phyloP scores from a whole-genome alignment of 2,888 invertebrate species.

The Magallana nippona region DNA sequence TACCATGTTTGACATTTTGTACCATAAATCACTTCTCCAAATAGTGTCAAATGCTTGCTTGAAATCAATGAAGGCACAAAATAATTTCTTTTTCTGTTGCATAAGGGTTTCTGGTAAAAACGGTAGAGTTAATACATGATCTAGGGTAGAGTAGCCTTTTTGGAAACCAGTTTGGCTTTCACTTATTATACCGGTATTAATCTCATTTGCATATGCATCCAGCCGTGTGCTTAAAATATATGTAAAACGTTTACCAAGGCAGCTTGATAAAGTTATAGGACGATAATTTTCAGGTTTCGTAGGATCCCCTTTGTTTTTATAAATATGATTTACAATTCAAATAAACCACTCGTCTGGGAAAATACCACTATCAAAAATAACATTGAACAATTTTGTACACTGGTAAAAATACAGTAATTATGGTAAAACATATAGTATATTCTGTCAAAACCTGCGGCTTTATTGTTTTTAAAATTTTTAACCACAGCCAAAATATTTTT shows the following conservation, averaged over 20 bases:
- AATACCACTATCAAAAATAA: background rate
- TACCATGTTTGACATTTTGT: no score
- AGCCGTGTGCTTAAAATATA: background rate
- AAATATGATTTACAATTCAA: background rate
- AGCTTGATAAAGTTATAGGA: background rate
- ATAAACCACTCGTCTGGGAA: background rate
- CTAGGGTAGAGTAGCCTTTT: no score
- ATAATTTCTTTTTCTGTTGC: no score
- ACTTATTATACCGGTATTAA: no score
- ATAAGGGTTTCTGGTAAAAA: no score
- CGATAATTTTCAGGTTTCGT: background rate
- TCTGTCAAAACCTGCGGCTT: background rate
- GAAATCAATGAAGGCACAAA: no score
- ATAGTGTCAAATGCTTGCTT: no score
- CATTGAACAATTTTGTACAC: background rate
- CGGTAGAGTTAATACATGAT: no score
- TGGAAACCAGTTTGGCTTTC: no score
- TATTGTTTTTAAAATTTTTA: no score
- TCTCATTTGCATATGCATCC: background rate
- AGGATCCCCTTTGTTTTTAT: background rate
- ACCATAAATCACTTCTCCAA: no score
- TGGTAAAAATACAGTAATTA: slow-evolving; percentile 2
- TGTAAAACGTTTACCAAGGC: background rate
- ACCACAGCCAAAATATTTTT: no score
- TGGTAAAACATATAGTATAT: background rate